Conservation (phyloP, 2,113 vertebrate genomes). For the Brienomyrus brachyistius region DNA sequence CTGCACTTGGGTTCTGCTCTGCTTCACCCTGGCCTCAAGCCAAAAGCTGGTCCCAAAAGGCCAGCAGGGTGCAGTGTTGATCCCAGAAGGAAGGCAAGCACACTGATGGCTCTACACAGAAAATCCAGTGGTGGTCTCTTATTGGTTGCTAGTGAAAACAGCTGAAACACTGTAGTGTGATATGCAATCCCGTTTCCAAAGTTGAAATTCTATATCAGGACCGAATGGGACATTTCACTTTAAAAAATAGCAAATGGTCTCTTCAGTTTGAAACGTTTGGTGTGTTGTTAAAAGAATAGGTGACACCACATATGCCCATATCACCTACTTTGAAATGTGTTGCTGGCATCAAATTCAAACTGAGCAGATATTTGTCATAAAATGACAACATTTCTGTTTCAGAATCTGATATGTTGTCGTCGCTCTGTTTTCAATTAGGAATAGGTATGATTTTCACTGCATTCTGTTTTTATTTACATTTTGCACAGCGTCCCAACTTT, state of each 20-base stretch:
- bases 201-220: not conserved
- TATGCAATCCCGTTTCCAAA: not conserved
- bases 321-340: not conserved
- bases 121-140: not conserved
- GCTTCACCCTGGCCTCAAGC: slow-evolving; percentile 63
- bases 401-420: not conserved
- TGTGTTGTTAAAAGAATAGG: no score
- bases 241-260: no score
- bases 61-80: slow-evolving; percentile 79
- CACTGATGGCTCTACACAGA: slow-evolving; percentile 50
- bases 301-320: not conserved
- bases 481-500: not conserved
- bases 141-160: not conserved
- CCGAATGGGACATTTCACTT: not conserved
- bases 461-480: not conserved
- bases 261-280: no score
- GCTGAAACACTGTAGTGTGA: not conserved
- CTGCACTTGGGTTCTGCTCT: slow-evolving; percentile 40
- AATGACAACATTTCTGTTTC: not conserved
- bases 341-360: not conserved
- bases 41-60: slow-evolving; percentile 73
- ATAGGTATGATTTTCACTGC: not conserved
- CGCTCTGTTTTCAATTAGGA: not conserved
- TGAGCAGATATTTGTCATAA: not conserved
- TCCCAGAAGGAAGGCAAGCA: slow-evolving; percentile 90